Evolutionary conservation across 2,797 vertebrate genomes (phyloP).

Genomic region (Botia kubotai): DNA sequence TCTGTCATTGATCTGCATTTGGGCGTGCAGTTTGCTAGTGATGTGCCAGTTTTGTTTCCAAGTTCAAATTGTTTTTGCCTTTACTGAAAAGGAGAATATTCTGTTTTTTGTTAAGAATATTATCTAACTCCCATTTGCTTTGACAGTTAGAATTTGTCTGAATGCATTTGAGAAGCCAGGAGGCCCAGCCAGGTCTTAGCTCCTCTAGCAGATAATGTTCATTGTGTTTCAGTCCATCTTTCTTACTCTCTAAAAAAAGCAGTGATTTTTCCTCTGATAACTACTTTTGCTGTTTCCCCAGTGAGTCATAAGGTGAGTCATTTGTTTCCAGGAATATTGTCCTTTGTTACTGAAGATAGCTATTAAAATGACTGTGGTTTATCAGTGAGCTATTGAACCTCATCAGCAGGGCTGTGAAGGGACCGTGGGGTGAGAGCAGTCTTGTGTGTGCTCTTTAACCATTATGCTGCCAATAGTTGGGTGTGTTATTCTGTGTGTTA

Average conservation of each 20-base stretch:
- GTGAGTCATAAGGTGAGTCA: constrained; percentile 44
- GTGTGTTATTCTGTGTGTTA: background rate
- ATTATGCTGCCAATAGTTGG: background rate
- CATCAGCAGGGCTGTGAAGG: constrained; percentile 10
- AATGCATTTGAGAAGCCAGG: background rate
- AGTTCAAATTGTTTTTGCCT: background rate
- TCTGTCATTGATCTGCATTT: constrained; percentile 8
- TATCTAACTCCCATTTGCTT: constrained; percentile 14
- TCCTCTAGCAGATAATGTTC: constrained; percentile 14
- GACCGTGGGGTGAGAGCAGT: background rate
- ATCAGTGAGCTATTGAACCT: constrained; percentile 15
- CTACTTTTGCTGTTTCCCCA: constrained; percentile 18
- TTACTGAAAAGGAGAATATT: background rate
- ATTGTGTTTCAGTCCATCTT: background rate
- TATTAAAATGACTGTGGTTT: constrained; percentile 13
- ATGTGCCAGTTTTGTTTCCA: background rate
- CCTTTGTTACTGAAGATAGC: constrained; percentile 10
- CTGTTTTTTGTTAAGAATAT: constrained; percentile 25
- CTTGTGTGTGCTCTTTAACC: background rate
- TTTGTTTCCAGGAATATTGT: constrained; percentile 29
- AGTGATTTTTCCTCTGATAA: constrained; percentile 13
- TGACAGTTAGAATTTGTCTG: constrained; percentile 16
- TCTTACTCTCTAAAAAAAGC: constrained; percentile 2
- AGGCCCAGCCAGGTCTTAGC: background rate
- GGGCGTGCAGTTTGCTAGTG: background rate